A percentile compares a stretch with the other conserved stretches of the same genome.
These are phyloP conservation scores for Drosophila kepulauana DNA, from an alignment of 1,140 invertebrate species.

Conservation along the genomic window DNA sequence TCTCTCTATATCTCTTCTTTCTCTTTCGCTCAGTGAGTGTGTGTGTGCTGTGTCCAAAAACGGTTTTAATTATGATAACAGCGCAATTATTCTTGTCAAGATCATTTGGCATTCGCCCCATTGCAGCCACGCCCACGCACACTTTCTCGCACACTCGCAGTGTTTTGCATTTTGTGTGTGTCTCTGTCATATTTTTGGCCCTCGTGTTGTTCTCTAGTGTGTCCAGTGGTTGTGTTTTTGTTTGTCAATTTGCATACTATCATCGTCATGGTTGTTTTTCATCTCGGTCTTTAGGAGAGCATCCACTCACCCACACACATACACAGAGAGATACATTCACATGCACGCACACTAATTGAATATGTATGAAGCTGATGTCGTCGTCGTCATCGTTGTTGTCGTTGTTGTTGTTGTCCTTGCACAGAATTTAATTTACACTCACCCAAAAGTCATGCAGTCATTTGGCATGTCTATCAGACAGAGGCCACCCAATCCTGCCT, in stretches of 20 bases:
- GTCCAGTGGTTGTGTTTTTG: slow-evolving; percentile 76
- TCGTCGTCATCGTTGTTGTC: slow-evolving; percentile 48
- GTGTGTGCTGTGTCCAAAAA: slow-evolving; percentile 63
- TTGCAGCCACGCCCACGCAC: slow-evolving; percentile 40
- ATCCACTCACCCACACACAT: slow-evolving; percentile 34
- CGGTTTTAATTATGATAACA: slow-evolving; percentile 82
- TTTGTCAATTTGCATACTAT: slow-evolving; percentile 84
- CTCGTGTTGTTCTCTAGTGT: slow-evolving; percentile 23
- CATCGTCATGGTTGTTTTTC: slow-evolving; percentile 82
- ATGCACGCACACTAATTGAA: slow-evolving; percentile 75
- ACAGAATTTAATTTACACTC: slow-evolving; percentile 82
- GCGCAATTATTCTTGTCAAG: slow-evolving; percentile 83
- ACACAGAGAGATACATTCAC: slow-evolving; percentile 26
- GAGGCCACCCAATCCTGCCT: slow-evolving; percentile 57
- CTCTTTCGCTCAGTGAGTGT: slow-evolving; percentile 15
- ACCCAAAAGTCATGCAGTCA: slow-evolving; percentile 82
- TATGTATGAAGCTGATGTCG: slow-evolving; percentile 77
- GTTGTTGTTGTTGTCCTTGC: slow-evolving; percentile 55
- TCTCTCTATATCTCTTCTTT: neutral
- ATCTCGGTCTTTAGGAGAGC: slow-evolving; percentile 48
- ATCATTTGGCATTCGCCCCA: slow-evolving; percentile 68
- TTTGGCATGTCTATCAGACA: slow-evolving; percentile 80
- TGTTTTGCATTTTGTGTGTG: slow-evolving; percentile 66
- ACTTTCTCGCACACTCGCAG: slow-evolving; percentile 9
- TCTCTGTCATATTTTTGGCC: slow-evolving; percentile 73